Base-by-base conservation (phyloP, 2,113 vertebrate species). In the Salvelinus fontinalis region DNA sequence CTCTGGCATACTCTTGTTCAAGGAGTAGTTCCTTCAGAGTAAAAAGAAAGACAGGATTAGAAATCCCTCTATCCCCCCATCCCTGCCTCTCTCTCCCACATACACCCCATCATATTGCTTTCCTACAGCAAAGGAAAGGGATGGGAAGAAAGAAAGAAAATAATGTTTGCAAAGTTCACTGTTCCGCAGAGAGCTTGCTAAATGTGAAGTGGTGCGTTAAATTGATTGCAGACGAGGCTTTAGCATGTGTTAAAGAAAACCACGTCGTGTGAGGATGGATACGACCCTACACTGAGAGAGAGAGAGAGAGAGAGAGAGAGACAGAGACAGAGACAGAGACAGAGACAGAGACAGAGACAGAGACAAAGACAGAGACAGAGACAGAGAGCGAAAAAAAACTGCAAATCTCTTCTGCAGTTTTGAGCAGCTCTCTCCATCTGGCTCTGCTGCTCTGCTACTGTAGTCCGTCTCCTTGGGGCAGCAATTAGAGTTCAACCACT, bases 211-310 rank as follows among this genome's bases (percentile, higher is more conserved):
- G 72, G 81, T 83, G 84, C 75, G 54, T 88, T 86, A 89, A 92
- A 92, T 88, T 91, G 88, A 90, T 89, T 81, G 79, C 91, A 92
- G 90, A 74, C 80, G 54, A 82, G 54, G 49, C 24, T 88, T 83
- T 88, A 83, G 83, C 84, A 81, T 73, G 71, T 72, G 72, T 73
- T 85, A 48, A 64, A 79, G 64, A 54, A 27, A 85, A 71, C 67
- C 82, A 72, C 76, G 81, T 76, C 54, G 74, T 77, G 71, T 26
- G 8, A 9, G 20, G 39, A 44, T 44, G 22, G 73, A 80, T 62
- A 44, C 26, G 74, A 72, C 84, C 39, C 29, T 73, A 66, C n/a
- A 27, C 71, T 69, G 20, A 39, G 79, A 34, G 34, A 34, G 34
- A 39, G 34, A 39, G 34, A 39, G 8, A 44, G 39, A 44, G 0